These are phyloP conservation scores for Lithobates sylvaticus DNA, from an alignment of 2,797 vertebrate genomes.

Conservation along the genomic window DNA sequence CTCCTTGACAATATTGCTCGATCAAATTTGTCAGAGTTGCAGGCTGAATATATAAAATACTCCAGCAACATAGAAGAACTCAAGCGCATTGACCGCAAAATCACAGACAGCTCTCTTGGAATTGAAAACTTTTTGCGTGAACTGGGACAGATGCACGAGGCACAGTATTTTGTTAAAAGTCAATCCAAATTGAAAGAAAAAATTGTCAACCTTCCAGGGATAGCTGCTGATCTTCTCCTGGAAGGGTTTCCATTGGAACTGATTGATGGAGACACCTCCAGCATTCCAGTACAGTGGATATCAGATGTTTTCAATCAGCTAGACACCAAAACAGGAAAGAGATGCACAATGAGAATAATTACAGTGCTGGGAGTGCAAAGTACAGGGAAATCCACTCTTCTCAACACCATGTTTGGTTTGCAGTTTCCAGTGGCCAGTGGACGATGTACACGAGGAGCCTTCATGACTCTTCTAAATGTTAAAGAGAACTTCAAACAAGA, in stretches of 20 bases:
- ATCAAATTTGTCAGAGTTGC: constrained; percentile 65
- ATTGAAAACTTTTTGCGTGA: constrained; percentile 86
- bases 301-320: constrained; percentile 73
- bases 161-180: constrained; percentile 73
- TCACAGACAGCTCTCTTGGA: constrained; percentile 73
- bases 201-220: constrained; percentile 13
- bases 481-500: constrained; percentile 17
- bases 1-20: constrained; percentile 74
- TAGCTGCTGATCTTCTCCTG: constrained; percentile 33
- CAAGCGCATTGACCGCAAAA: constrained; percentile 67
- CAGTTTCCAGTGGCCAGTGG: constrained; percentile 53
- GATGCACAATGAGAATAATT: constrained; percentile 44
- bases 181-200: constrained; percentile 54
- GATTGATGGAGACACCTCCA: constrained; percentile 78
- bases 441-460: constrained; percentile 37
- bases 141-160: constrained; percentile 83
- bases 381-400: constrained; percentile 45
- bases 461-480: constrained; percentile 44
- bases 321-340: constrained; percentile 27
- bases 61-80: constrained; percentile 67
- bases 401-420: constrained; percentile 53
- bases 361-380: constrained; percentile 51
- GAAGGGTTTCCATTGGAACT: constrained; percentile 36
- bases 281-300: constrained; percentile 79
- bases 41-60: constrained; percentile 71